Base-by-base conservation (phyloP, 2,888 invertebrate species). In the Prosopocoilus inquinatus region DNA sequence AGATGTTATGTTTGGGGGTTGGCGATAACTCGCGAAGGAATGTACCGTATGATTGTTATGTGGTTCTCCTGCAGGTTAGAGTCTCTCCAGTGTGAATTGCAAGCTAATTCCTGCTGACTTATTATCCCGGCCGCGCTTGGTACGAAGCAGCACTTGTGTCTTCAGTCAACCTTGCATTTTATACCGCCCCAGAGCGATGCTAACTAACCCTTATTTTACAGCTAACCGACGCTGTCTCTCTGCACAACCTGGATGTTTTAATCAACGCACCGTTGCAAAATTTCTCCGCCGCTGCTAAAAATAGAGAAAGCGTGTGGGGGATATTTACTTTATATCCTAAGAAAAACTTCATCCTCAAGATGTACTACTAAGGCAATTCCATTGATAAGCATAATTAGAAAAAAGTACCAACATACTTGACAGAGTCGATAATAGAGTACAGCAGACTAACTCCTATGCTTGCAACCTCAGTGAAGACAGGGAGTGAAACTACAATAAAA, bases 141-240 rank as follows among this genome's bases (percentile, higher is more conserved):
- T 65, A 68, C 70, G 60, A 64, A 65, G 64, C 64, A 62, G 62
- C 64, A 65, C 67, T 67, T 65, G 66, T 68, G 68, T 70, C 70
- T 70, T 70, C 69, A 67, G 64, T 67, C 64, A 69, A 68, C 64
- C 69, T 67, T 70, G 68, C 67, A 70, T 66, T 69, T 70, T 69
- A 70, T 68, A 67, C 66, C 61, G 59, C 66, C 67, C 67, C 66
- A 64, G 58, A 65, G 66, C 67, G 62, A 66, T 66, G 66, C 67
- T 69, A 70, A 70, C 69, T 70, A 70, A 69, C 70, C 69, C 68
- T 64, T 64, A 65, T 62, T 64, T 66, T 64, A 63, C 60, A 57
- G 54, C 57, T 60, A 60, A 60, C 60, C 57, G 57, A 56, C 58
- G 62, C 61, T 63, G 63, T 50, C 54, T 48, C 54, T n/a, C 55